A percentile compares a stretch with the other conserved stretches of the same genome.
Conservation (phyloP, 1,140 invertebrate species). For the Sitophilus oryzae region DNA sequence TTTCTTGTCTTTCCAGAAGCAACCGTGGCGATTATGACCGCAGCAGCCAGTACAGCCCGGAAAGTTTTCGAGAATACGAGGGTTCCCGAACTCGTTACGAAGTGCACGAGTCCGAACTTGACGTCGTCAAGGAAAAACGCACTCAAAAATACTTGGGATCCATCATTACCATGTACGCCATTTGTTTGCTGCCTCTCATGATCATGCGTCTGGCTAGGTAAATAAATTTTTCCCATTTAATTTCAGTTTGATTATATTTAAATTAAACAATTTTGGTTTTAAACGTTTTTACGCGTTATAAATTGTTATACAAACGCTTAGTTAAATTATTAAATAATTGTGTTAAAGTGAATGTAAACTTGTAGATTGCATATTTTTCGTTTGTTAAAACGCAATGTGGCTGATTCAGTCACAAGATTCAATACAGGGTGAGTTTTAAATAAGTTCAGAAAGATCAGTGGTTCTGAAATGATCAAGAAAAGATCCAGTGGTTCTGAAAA, state of each 20-base stretch:
- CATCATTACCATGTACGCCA: constrained; percentile 60
- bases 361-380: no score
- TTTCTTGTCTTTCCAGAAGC: constrained; percentile 25
- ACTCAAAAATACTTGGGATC: constrained; percentile 61
- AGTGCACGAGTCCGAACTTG: constrained; percentile 56
- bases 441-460: no score
- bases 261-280: no score
- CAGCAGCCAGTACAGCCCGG: constrained; percentile 34
- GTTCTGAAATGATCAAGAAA: no score
- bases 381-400: no score
- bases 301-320: no score
- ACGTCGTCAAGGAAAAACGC: constrained; percentile 57
- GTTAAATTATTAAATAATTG: no score
- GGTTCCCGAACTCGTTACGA: constrained; percentile 32
- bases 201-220: constrained; percentile 57
- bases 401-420: no score
- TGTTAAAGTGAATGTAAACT: no score
- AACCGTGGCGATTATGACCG: constrained; percentile 29
- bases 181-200: constrained; percentile 63
- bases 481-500: no score
- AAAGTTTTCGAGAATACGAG: constrained; percentile 31
- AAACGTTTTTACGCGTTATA: no score
- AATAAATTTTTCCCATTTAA: background rate
- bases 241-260: background rate
- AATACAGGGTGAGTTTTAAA: no score